Evolutionary conservation across 2,797 vertebrate species (phyloP), one percentile per base, ranked within the genome.

Genomic region (Gadopsis marmoratus): DNA sequence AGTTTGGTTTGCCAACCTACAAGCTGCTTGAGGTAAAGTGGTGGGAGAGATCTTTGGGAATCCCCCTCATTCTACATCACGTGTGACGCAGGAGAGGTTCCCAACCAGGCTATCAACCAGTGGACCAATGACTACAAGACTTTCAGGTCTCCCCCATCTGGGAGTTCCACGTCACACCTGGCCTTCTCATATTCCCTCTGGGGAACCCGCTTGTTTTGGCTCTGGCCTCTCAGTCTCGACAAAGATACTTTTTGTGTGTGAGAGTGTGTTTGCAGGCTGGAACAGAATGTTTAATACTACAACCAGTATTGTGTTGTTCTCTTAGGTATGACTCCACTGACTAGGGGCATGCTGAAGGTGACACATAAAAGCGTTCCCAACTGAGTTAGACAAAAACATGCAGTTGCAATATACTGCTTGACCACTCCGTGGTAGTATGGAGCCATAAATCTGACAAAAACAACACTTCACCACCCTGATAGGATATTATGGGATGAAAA

Each of bases 31-130:
- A 53, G 74, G 47, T 23, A 37, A 4, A 71, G 45, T 2, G 23
- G 50, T 87, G 82, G 78, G 78, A 75, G 67, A 56, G 19, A 33
- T 69, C 35, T 79, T 74, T 71, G 82, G 90, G 84, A 93, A 94
- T 85, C 78, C 86, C 92, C 89, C 31, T 51, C 26, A 56, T 53
- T 43, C 75, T 31, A 21, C 89, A 85, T 89, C 85, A 88, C 71
- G 7, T 29, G 43, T 93, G 90, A 92, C 86, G 84, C 74, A 90
- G 72, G 68, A 77, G 86, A 88, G 89, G 75, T 86, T 86, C 85
- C 91, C 84, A 2, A 56, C 53, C 31, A 4, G 48, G 41, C 29
- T 37, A n/a, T 17, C 29, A 31, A 48, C 37, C 43, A 19, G 35
- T 9, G 58, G 39, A 56, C 79, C 78, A 82, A 50, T 82, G 68